Evolutionary conservation across 2,797 vertebrate genomes (phyloP).

Genomic region (Garrulus glandarius): DNA sequence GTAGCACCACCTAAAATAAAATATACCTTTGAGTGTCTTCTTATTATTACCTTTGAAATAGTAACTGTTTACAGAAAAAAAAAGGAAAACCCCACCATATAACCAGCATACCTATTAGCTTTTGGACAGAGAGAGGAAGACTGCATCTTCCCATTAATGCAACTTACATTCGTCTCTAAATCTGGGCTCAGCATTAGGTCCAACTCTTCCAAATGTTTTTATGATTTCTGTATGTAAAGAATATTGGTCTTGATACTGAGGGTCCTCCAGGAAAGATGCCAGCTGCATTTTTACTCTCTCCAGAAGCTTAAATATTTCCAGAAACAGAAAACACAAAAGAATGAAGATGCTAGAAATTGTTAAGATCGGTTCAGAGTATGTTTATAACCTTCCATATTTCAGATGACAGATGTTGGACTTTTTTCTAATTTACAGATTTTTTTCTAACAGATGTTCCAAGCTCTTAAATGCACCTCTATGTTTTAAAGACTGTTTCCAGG

Average conservation of each 20-base stretch:
- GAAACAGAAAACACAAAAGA: constrained; percentile 9
- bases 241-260: constrained; percentile 98
- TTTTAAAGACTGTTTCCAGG: neutral
- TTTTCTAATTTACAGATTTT: neutral
- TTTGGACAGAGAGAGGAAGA: neutral
- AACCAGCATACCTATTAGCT: neutral
- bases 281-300: constrained; percentile 99
- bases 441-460: neutral
- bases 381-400: neutral
- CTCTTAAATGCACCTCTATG: neutral
- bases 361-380: neutral
- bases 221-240: constrained; percentile 97
- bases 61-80: neutral
- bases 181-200: constrained; percentile 94
- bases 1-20: neutral
- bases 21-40: neutral
- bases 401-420: neutral
- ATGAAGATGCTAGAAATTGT: neutral
- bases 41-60: neutral
- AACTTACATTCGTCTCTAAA: constrained; percentile 97
- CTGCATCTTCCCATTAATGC: neutral
- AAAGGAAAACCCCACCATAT: neutral
- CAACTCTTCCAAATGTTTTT: constrained; percentile 94
- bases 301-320: constrained; percentile 81
- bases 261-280: constrained; percentile 96